Conservation (phyloP, 2,888 invertebrate species). For the Drosophila kokeensis region DNA sequence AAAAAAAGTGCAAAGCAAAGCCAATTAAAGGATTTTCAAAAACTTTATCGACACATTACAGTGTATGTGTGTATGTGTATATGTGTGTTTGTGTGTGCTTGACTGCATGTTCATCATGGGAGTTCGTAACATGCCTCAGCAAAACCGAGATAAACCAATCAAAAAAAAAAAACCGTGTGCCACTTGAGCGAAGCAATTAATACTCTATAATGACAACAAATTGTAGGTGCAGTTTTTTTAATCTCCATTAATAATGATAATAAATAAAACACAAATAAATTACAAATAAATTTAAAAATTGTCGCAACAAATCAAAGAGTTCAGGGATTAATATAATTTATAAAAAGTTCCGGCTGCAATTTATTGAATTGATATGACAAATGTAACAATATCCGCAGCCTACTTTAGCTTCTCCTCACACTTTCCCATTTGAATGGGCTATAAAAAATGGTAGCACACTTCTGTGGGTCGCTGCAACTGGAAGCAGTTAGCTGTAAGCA, state of each 20-base stretch:
- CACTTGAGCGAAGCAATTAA: background rate
- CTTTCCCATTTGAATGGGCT: background rate
- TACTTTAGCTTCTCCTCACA: background rate
- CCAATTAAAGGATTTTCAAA: slow-evolving; percentile 76
- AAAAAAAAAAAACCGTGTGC: slow-evolving; percentile 25
- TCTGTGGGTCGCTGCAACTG: slow-evolving; percentile 20
- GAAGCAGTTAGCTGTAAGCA: slow-evolving; percentile 7
- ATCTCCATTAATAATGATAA: background rate
- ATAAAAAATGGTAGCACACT: slow-evolving; percentile 34
- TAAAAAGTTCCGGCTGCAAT: background rate
- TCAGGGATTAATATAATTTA: background rate
- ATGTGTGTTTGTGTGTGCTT: slow-evolving; percentile 9
- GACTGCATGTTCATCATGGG: slow-evolving; percentile 3
- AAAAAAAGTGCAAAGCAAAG: slow-evolving; percentile 55
- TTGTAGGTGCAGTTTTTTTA: background rate
- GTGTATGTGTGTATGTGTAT: slow-evolving; percentile 4
- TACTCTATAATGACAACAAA: background rate
- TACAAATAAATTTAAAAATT: background rate
- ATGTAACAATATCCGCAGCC: background rate
- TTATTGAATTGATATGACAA: background rate
- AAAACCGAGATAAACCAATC: slow-evolving; percentile 48
- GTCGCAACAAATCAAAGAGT: background rate
- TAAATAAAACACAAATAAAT: background rate
- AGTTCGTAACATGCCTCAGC: slow-evolving; percentile 26
- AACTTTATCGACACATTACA: slow-evolving; percentile 70